phyloP scores from a whole-genome alignment of 2,888 invertebrate genomes.

The Drosophila bunnanda region DNA sequence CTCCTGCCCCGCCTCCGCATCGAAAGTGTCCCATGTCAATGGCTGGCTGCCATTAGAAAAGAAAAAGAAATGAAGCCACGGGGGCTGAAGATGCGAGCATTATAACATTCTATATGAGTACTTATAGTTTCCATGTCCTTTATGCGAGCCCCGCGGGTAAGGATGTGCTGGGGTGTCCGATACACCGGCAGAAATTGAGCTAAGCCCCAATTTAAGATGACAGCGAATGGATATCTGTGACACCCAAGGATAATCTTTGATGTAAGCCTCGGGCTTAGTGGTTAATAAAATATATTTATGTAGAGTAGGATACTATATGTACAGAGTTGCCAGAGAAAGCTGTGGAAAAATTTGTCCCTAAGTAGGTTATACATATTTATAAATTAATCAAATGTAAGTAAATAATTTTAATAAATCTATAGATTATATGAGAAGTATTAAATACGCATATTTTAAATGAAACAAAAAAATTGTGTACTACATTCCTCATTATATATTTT shows the following conservation, averaged over 20 bases:
- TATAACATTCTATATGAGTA: conserved; percentile 34
- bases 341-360: not conserved
- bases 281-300: not conserved
- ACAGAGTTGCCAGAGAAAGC: not conserved
- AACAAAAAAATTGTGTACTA: not conserved
- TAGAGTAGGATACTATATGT: not conserved
- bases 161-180: conserved; percentile 1
- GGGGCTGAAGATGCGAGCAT: conserved; percentile 35
- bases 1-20: conserved; percentile 19
- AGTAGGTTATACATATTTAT: not conserved
- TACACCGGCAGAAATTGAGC: conserved; percentile 23
- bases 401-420: no score
- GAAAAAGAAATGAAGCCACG: conserved; percentile 13
- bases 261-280: no score
- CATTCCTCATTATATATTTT: no score
- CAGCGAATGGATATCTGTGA: not conserved
- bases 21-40: conserved; percentile 48
- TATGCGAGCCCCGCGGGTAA: not conserved
- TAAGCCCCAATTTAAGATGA: not conserved
- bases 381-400: not conserved
- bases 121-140: conserved; percentile 37
- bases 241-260: not conserved
- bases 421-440: no score
- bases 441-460: not conserved
- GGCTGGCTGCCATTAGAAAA: conserved; percentile 37